A percentile compares a stretch with the other conserved stretches of the same genome.
phyloP scores from a whole-genome alignment of 2,113 vertebrate species.

The Bettongia penicillata region DNA sequence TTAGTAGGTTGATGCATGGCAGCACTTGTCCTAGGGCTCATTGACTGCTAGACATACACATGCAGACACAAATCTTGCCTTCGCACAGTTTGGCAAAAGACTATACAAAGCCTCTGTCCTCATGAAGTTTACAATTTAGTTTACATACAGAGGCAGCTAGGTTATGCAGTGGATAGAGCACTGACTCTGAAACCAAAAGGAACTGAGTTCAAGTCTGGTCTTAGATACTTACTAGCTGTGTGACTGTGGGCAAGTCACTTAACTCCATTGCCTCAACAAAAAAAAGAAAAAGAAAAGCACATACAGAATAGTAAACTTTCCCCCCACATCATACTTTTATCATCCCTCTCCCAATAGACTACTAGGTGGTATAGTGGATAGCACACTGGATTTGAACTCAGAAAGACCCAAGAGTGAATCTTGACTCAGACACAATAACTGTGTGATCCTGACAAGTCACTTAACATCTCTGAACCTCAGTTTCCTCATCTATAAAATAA shows the following conservation, averaged over 20 bases:
- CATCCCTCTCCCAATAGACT: neutral
- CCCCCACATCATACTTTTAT: neutral
- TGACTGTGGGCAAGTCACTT: too few relatives aligned
- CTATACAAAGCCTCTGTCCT: neutral
- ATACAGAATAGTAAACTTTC: neutral
- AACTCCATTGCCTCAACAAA: neutral
- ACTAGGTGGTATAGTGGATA: neutral
- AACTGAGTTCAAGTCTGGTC: neutral
- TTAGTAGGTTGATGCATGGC: neutral
- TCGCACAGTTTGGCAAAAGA: neutral
- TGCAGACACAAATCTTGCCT: neutral
- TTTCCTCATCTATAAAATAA: neutral
- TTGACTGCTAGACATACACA: neutral
- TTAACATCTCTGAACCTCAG: neutral
- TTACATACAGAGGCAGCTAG: neutral
- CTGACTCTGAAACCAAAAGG: neutral
- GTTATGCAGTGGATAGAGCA: neutral
- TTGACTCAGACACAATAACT: neutral
- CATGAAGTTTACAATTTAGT: neutral
- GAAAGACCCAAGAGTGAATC: neutral
- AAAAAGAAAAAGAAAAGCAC: neutral
- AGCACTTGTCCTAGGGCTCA: neutral
- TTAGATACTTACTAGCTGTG: neutral
- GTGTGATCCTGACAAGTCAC: neutral
- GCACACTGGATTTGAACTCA: neutral